phyloP scores from a whole-genome alignment of 23 tunicate species.

The Halocynthia roretzi region DNA sequence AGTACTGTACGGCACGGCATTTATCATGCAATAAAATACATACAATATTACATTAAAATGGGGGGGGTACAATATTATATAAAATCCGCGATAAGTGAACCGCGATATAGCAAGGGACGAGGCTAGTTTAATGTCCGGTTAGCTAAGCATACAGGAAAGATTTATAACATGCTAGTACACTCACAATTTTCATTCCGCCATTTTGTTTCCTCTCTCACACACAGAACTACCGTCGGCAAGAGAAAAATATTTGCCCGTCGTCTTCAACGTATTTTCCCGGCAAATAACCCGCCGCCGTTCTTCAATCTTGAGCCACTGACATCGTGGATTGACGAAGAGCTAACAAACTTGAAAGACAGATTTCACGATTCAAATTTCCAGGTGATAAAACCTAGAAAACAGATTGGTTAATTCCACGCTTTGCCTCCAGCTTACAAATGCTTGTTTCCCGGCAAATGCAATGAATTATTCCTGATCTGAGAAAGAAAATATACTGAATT shows the following conservation, averaged over 20 bases:
- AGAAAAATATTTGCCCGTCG: background rate
- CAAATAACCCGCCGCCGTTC: background rate
- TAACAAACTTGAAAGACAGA: background rate
- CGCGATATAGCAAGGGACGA: too few species aligned
- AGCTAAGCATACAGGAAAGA: too few species aligned
- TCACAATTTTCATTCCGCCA: background rate
- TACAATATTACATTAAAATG: too few species aligned
- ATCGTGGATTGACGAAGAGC: background rate
- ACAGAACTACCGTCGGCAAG: background rate
- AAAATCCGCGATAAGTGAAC: too few species aligned
- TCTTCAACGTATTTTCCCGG: constrained; percentile 2
- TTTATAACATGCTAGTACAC: background rate
- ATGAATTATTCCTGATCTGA: too few species aligned
- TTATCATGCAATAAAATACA: too few species aligned
- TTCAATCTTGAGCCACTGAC: background rate
- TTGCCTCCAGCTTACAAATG: background rate
- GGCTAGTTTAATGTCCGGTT: too few species aligned
- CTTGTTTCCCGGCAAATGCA: too few species aligned
- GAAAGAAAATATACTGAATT: too few species aligned
- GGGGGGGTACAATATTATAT: too few species aligned
- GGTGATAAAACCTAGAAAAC: background rate
- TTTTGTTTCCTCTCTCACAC: background rate
- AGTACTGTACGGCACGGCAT: too few species aligned
- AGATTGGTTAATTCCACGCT: background rate
- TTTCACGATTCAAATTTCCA: background rate